Evolutionary conservation across 1,140 invertebrate genomes (phyloP).

Genomic region (Solen grandis): DNA sequence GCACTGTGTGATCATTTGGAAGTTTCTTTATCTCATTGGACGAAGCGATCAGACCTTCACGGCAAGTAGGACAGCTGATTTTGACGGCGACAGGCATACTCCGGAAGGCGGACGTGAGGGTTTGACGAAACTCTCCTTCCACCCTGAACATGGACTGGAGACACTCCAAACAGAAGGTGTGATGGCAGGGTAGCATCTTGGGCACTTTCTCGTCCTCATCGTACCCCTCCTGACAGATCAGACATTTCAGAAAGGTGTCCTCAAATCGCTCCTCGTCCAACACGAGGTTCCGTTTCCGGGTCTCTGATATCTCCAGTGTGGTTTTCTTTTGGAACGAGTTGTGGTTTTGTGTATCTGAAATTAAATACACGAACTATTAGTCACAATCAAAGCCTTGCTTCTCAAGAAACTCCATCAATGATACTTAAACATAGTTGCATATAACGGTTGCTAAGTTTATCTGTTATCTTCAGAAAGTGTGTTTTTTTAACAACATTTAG

Average conservation of each 20-base stretch:
- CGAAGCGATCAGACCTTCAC: constrained; percentile 95
- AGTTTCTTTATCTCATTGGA: constrained; percentile 73
- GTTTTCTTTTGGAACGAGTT: too few species aligned
- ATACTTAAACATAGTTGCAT: neutral
- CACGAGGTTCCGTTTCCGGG: constrained; percentile 71
- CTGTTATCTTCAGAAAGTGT: neutral
- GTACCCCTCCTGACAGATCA: constrained; percentile 77
- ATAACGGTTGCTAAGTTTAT: neutral
- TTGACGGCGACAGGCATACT: constrained; percentile 76
- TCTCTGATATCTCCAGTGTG: constrained; percentile 47
- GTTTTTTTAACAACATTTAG: neutral
- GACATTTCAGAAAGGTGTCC: constrained; percentile 77
- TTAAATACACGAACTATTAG: constrained; percentile 3
- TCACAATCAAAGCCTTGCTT: neutral
- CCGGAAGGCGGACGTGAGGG: constrained; percentile 74
- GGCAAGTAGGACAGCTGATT: constrained; percentile 89
- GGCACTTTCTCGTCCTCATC: constrained; percentile 75
- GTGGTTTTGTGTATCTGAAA: constrained; percentile 56
- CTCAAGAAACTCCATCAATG: neutral
- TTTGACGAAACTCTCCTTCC: constrained; percentile 75
- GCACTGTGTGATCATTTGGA: constrained; percentile 76
- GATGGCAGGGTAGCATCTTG: constrained; percentile 79
- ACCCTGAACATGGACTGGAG: constrained; percentile 80
- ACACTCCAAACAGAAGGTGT: constrained; percentile 82
- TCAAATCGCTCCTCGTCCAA: constrained; percentile 78